Evolutionary conservation across 2,888 invertebrate genomes (phyloP).

Genomic region (Drosophila bunnanda): DNA sequence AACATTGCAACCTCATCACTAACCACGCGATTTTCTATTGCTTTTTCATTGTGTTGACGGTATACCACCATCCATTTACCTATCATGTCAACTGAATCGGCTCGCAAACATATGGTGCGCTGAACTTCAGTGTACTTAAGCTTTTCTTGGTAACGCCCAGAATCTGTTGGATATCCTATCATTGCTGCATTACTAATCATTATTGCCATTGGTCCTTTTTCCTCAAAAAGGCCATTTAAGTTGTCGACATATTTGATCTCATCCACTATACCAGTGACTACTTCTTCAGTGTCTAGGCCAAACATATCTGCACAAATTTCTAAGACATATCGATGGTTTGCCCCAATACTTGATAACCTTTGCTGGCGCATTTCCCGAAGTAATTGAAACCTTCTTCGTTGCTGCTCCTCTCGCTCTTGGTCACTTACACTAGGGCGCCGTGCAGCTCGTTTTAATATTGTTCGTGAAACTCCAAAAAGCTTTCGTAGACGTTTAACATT

Average conservation of each 20-base stretch:
- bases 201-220: constrained; percentile 87
- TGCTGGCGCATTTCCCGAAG: constrained; percentile 76
- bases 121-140: constrained; percentile 83
- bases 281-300: constrained; percentile 88
- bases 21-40: constrained; percentile 88
- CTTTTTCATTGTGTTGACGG: constrained; percentile 87
- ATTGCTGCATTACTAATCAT: constrained; percentile 89
- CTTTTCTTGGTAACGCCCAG: constrained; percentile 78
- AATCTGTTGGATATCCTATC: constrained; percentile 87
- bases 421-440: constrained; percentile 75
- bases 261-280: constrained; percentile 90
- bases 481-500: constrained; percentile 72
- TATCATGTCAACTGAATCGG: constrained; percentile 86
- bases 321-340: constrained; percentile 88
- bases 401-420: constrained; percentile 74
- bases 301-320: constrained; percentile 89
- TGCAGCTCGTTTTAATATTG: constrained; percentile 75
- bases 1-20: constrained; percentile 84
- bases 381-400: constrained; percentile 65
- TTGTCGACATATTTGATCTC: constrained; percentile 87
- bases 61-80: constrained; percentile 90
- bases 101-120: constrained; percentile 88
- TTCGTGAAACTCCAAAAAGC: constrained; percentile 79
- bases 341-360: constrained; percentile 72
- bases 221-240: constrained; percentile 87